Evolutionary conservation across 2,888 invertebrate genomes (phyloP).

Genomic region (Agrotis exclamationis): DNA sequence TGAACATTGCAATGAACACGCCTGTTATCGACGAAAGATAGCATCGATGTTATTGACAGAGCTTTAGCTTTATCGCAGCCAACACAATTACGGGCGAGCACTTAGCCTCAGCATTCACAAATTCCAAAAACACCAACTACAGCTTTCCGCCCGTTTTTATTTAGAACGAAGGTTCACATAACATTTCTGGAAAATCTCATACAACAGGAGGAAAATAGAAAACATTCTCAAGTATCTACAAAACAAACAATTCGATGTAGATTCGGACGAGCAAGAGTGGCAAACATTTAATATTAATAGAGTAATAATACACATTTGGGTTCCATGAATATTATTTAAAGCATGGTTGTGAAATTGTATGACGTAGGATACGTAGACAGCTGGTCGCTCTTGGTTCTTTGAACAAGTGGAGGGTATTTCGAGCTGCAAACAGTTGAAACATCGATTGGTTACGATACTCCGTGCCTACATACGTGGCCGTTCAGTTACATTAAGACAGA

Average conservation of each 20-base stretch:
- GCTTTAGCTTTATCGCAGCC: conserved; percentile 40
- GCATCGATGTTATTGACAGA: conserved; percentile 49
- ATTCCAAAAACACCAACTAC: conserved; percentile 39
- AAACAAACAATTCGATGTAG: conserved; percentile 37
- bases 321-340: conserved; percentile 61
- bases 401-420: conserved; percentile 78
- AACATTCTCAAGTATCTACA: conserved; percentile 46
- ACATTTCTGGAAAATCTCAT: conserved; percentile 31
- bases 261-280: conserved; percentile 29
- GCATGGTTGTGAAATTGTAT: conserved; percentile 68
- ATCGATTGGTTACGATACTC: conserved; percentile 54
- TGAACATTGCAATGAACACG: conserved; percentile 39
- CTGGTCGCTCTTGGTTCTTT: conserved; percentile 69
- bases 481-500: conserved; percentile 51
- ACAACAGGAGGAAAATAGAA: conserved; percentile 30
- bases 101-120: conserved; percentile 34
- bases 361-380: conserved; percentile 77
- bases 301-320: conserved; percentile 42
- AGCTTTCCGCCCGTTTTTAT: conserved; percentile 18
- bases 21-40: conserved; percentile 47
- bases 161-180: conserved; percentile 25
- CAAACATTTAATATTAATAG: conserved; percentile 41
- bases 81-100: conserved; percentile 43
- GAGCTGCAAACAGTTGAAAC: conserved; percentile 54
- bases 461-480: conserved; percentile 26